Percentiles rank a stretch among this genome's conserved stretches.
Evolutionary conservation across 2,113 vertebrate genomes (phyloP).

Genomic region (Crotalus viridis): DNA sequence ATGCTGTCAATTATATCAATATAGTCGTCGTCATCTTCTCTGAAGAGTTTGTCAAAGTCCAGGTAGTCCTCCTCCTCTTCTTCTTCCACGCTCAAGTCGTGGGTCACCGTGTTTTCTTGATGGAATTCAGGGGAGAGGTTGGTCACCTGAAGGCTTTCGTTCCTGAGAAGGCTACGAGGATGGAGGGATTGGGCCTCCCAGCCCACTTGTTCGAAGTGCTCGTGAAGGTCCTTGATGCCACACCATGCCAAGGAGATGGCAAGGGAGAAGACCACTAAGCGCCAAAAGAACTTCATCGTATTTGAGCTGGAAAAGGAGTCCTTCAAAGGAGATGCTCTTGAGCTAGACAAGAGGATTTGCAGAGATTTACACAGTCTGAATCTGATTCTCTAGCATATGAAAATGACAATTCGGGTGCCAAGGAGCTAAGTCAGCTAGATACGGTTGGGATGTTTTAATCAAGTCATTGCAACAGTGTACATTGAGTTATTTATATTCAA

Average conservation of each 20-base stretch:
- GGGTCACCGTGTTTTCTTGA: slow-evolving; percentile 91
- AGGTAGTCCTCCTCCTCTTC: slow-evolving; percentile 81
- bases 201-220: slow-evolving; percentile 68
- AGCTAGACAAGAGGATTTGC: not conserved
- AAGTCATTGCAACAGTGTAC: not conserved
- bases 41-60: slow-evolving; percentile 84
- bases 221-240: slow-evolving; percentile 72
- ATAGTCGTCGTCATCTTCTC: slow-evolving; percentile 79
- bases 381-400: not conserved
- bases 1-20: slow-evolving; percentile 83
- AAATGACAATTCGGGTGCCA: not conserved
- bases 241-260: slow-evolving; percentile 65
- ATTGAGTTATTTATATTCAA: not conserved
- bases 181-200: not conserved
- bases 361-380: not conserved
- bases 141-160: not conserved
- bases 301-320: slow-evolving; percentile 26
- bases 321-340: not conserved
- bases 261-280: slow-evolving; percentile 66
- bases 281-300: slow-evolving; percentile 76
- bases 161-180: slow-evolving; percentile 42
- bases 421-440: not conserved
- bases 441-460: not conserved
- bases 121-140: slow-evolving; percentile 80
- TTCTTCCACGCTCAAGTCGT: slow-evolving; percentile 82